These are phyloP conservation scores for Leptopilina clavipes DNA, from an alignment of 1,140 invertebrate species.

Conservation along the genomic window DNA sequence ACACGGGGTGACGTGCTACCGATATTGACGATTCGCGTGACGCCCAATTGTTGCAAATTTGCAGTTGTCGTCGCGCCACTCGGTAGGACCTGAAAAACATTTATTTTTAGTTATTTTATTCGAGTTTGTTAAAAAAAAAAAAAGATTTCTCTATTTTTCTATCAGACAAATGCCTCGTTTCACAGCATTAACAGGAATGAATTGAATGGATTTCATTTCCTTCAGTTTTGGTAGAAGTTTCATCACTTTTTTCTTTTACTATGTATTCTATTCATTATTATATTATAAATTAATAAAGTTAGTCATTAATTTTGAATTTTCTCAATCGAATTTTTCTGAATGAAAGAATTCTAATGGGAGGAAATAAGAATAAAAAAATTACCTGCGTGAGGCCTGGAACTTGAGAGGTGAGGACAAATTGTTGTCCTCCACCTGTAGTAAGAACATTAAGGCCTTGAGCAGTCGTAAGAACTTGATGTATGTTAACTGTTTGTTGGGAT, in stretches of 20 bases:
- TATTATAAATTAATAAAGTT: too few relatives aligned
- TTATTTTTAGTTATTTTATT: background rate
- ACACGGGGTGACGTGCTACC: constrained; percentile 63
- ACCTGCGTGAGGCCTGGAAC: constrained; percentile 74
- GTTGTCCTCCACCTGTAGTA: constrained; percentile 70
- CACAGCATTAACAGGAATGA: constrained; percentile 50
- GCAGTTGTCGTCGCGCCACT: constrained; percentile 64
- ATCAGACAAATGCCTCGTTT: constrained; percentile 65
- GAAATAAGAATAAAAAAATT: background rate
- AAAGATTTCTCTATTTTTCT: background rate
- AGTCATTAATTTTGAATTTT: too few relatives aligned
- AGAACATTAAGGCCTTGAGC: constrained; percentile 72
- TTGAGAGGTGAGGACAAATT: constrained; percentile 74
- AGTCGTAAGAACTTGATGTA: constrained; percentile 73
- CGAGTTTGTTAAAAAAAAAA: background rate
- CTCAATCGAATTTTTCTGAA: too few relatives aligned
- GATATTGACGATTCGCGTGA: constrained; percentile 73
- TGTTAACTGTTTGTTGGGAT: constrained; percentile 70
- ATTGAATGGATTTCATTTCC: constrained; percentile 58
- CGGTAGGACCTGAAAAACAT: constrained; percentile 65
- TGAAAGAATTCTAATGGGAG: background rate
- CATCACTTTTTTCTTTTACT: constrained; percentile 48
- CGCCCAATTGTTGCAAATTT: constrained; percentile 68
- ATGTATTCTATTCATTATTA: too few relatives aligned
- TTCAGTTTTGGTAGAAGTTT: constrained; percentile 59